Evolutionary conservation across 1,140 invertebrate genomes (phyloP).

Genomic region (Daktulosphaira vitifoliae): DNA sequence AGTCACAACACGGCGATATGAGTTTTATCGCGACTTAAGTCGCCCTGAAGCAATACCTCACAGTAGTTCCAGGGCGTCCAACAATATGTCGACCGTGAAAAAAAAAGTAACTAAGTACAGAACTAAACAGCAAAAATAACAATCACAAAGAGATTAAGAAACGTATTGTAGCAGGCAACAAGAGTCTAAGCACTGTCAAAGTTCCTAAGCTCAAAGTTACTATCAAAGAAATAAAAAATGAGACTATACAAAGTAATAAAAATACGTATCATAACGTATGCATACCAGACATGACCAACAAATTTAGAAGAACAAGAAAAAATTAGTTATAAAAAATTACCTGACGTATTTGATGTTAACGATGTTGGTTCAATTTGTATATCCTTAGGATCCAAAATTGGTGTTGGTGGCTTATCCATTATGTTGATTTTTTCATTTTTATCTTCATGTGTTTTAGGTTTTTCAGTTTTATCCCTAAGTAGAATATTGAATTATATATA

Average conservation of each 20-base stretch:
- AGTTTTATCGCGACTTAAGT: too few relatives aligned
- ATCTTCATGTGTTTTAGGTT: not conserved
- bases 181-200: not conserved
- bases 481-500: too few relatives aligned
- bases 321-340: conserved; percentile 7
- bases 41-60: too few relatives aligned
- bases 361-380: conserved; percentile 27
- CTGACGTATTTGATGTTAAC: conserved; percentile 12
- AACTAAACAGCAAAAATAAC: not conserved
- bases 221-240: not conserved
- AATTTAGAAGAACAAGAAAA: not conserved
- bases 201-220: not conserved
- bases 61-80: too few relatives aligned
- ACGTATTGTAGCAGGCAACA: not conserved
- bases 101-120: not conserved
- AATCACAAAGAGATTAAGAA: not conserved
- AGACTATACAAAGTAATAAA: not conserved
- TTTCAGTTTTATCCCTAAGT: conserved; percentile 13
- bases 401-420: conserved; percentile 27
- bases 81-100: too few relatives aligned
- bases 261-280: not conserved
- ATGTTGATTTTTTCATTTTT: conserved; percentile 27
- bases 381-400: conserved; percentile 26
- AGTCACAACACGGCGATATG: too few relatives aligned
- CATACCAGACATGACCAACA: not conserved